Evolutionary conservation across 1,140 invertebrate species (phyloP).

Genomic region (roundworm (Caenorhabditis elegans)): DNA sequence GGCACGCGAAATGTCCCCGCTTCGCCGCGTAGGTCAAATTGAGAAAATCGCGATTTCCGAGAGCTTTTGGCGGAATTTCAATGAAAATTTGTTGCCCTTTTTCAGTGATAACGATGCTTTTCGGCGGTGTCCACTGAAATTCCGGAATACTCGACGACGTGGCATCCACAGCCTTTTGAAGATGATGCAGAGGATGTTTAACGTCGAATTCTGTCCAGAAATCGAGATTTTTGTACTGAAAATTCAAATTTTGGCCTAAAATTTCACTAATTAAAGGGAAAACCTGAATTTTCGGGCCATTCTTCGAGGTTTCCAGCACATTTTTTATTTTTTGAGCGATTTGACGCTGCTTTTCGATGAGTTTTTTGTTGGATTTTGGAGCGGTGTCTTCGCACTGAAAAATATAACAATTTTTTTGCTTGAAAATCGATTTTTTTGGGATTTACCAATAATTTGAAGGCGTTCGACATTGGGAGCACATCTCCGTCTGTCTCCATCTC

Average conservation of each 20-base stretch:
- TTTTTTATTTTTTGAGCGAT: background rate
- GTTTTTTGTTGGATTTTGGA: background rate
- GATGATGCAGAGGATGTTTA: conserved; percentile 3
- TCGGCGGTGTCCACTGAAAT: background rate
- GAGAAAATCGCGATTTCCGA: background rate
- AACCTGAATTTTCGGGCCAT: background rate
- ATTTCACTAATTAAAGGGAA: background rate
- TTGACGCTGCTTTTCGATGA: background rate
- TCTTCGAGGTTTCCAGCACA: background rate
- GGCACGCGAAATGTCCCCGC: background rate
- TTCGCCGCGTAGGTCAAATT: background rate
- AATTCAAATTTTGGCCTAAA: background rate
- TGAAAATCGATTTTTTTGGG: background rate
- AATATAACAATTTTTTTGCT: background rate
- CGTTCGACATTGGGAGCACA: background rate
- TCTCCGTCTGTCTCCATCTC: background rate
- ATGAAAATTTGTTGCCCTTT: background rate
- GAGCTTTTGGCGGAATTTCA: background rate
- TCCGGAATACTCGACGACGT: background rate
- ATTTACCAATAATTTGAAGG: background rate
- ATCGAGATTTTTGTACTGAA: conserved; percentile 8
- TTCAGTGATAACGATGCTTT: background rate
- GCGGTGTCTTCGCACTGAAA: background rate
- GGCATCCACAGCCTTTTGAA: background rate
- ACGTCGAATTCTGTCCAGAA: background rate